Evolutionary conservation across 2,113 vertebrate genomes (phyloP), one percentile per base, ranked within the genome.

Genomic region (Myrmophylax atrothorax): DNA sequence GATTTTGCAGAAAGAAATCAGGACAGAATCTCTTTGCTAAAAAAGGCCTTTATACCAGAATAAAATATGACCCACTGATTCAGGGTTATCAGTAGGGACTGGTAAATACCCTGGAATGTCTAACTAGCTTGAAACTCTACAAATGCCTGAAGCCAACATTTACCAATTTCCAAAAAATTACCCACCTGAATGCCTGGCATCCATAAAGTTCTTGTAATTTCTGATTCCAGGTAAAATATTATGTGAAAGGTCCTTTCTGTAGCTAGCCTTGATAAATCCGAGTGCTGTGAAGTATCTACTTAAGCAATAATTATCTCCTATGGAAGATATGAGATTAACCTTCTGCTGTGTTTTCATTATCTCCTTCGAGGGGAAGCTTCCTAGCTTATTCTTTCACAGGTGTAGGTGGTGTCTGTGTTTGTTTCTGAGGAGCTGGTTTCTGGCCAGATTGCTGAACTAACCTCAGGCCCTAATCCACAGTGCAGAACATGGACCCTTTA

Each of bases 141-240:
- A 68, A 82, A 37, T 66, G 56, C 76, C 88, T 89, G 52, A 87
- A 95, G 83, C 90, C 85, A 94, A 77, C 58, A 52, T 82, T 59
- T 84, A 68, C 26, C 49, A 87, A 84, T 25, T 72, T 95, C 62
- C 22, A 94, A 94, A 93, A 85, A 82, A 96, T 73, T 8, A 84
- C 68, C 59, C 83, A 91, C 67, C 85, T 90, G 60, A 94, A 76
- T 44, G 52, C 64, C 60, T 96, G 87, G 38, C 72, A 95, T 60
- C 90, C 66, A 37, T 52, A 37, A 76, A 63, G 72, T 78, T 91
- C 85, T 88, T 56, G 38, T 91, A 95, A 75, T 89, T 92, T 93
- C 60, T 97, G 47, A 86, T 95, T 95, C 86, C 88, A 87, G 76
- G 77, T 87, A 84, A 93, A 96, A 95, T 92, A 91, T 33, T 74